Percentiles rank a stretch among this genome's conserved stretches.
phyloP scores from a whole-genome alignment of 2,797 vertebrate species.

The Coregonus sp. region DNA sequence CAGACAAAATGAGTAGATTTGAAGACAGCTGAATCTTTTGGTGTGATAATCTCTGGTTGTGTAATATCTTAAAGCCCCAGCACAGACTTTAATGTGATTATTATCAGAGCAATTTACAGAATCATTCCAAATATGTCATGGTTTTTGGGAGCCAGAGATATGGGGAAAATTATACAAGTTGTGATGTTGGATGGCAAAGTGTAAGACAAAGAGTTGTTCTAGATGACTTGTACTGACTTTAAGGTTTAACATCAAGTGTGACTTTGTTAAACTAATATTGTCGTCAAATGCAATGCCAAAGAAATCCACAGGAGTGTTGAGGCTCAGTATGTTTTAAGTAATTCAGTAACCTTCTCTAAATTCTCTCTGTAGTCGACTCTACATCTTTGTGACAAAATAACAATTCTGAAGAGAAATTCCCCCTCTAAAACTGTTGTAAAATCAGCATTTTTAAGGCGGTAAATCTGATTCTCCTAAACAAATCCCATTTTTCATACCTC shows the following conservation, averaged over 20 bases:
- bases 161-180: neutral
- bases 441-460: slow-evolving; percentile 48
- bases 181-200: too few species aligned
- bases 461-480: slow-evolving; percentile 50
- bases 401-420: slow-evolving; percentile 33
- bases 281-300: too few species aligned
- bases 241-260: too few species aligned
- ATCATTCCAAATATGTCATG: slow-evolving; percentile 43
- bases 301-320: neutral
- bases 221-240: neutral
- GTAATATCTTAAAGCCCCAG: neutral
- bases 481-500: slow-evolving; percentile 65
- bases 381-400: neutral
- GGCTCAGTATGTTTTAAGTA: neutral
- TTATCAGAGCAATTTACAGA: slow-evolving; percentile 14
- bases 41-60: neutral
- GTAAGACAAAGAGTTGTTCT: neutral
- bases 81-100: slow-evolving; percentile 10
- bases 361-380: neutral
- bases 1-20: neutral
- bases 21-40: neutral
- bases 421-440: slow-evolving; percentile 27
- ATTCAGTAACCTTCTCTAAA: neutral
- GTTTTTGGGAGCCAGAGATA: slow-evolving; percentile 23
- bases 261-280: too few species aligned